These are phyloP conservation scores for Brachionus koreanus DNA, from an alignment of 1,140 invertebrate genomes.

Conservation along the genomic window DNA sequence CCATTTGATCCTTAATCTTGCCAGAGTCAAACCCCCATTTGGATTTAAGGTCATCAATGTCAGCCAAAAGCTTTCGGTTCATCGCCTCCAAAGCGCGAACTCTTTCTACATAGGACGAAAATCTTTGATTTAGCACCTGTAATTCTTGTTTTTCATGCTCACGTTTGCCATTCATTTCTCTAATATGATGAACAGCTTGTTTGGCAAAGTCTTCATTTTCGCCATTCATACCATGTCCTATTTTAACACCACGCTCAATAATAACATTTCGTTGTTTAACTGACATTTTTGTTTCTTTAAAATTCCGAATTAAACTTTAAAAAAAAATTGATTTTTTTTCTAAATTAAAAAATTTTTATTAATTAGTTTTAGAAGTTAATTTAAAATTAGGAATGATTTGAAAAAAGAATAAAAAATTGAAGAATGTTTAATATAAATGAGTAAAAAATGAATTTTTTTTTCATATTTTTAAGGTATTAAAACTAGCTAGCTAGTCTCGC, in stretches of 20 bases:
- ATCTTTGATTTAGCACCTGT: constrained; percentile 60
- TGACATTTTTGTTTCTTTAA: constrained; percentile 1
- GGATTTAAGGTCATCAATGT: constrained; percentile 36
- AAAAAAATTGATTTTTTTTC: background rate
- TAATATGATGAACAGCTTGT: constrained; percentile 8
- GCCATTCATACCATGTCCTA: background rate
- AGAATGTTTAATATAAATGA: background rate
- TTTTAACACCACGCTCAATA: constrained; percentile 36
- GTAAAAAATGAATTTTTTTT: background rate
- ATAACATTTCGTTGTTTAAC: constrained; percentile 39
- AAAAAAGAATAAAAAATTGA: background rate
- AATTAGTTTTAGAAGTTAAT: no score
- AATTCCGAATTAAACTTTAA: background rate
- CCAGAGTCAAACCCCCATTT: constrained; percentile 55
- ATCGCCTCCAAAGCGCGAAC: constrained; percentile 62
- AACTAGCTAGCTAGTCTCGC: background rate
- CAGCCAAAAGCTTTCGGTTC: constrained; percentile 55
- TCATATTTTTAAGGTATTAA: background rate
- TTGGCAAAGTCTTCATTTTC: constrained; percentile 5
- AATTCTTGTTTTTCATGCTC: constrained; percentile 62
- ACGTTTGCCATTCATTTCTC: constrained; percentile 46
- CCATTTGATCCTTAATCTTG: constrained; percentile 60
- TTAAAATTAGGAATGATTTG: background rate
- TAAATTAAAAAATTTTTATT: no score
- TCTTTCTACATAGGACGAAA: constrained; percentile 62